Conservation (phyloP, 1,140 invertebrate species). For the Bradynema listronoti region DNA sequence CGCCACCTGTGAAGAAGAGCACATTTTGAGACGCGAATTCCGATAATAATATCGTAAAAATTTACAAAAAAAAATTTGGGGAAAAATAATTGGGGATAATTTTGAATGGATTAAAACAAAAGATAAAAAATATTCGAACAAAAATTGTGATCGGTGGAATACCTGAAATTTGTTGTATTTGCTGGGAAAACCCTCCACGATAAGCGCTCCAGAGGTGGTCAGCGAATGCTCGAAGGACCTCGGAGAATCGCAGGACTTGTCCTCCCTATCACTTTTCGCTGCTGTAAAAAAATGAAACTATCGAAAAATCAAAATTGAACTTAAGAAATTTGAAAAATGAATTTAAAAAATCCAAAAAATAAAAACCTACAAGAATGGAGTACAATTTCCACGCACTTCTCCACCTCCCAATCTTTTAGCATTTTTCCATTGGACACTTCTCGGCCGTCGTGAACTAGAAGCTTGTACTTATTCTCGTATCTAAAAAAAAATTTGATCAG, state of each 20-base stretch:
- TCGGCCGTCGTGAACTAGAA: background rate
- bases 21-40: background rate
- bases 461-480: conserved; percentile 1
- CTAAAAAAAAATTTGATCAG: no score
- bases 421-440: background rate
- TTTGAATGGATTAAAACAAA: background rate
- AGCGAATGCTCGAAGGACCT: background rate
- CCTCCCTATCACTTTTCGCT: background rate
- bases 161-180: conserved; percentile 7
- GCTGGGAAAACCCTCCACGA: background rate
- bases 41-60: background rate
- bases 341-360: background rate
- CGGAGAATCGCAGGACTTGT: background rate
- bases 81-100: background rate
- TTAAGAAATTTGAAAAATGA: no score
- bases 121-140: background rate
- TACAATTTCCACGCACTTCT: background rate
- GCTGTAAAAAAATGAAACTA: background rate
- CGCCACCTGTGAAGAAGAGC: background rate
- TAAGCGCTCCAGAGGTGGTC: background rate
- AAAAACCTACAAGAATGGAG: background rate
- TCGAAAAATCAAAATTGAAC: background rate
- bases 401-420: background rate
- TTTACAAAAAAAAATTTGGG: background rate
- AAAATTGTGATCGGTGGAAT: no score